phyloP scores from a whole-genome alignment of 2,888 invertebrate genomes.

The Acholoe squamosa region DNA sequence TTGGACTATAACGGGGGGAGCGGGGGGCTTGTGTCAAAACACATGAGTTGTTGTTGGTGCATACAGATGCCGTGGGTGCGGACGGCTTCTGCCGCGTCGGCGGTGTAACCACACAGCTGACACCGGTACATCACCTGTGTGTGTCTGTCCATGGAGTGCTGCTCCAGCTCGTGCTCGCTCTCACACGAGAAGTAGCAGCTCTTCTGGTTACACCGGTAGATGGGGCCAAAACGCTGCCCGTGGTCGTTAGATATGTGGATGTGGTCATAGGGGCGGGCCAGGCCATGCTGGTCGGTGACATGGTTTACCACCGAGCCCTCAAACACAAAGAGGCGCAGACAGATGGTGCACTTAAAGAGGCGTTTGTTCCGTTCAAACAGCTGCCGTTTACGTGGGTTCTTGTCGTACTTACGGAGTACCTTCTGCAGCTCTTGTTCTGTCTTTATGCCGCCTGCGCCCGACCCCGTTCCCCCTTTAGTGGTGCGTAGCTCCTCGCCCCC shows the following conservation, averaged over 20 bases:
- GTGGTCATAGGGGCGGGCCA: slow-evolving; percentile 65
- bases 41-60: slow-evolving; percentile 66
- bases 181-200: slow-evolving; percentile 67
- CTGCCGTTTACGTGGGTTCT: slow-evolving; percentile 63
- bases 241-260: slow-evolving; percentile 69
- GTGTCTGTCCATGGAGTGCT: slow-evolving; percentile 66
- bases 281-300: slow-evolving; percentile 64
- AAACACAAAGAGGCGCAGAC: slow-evolving; percentile 68
- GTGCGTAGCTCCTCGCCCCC: slow-evolving; percentile 32
- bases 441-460: neutral
- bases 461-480: slow-evolving; percentile 7
- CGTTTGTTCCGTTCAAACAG: slow-evolving; percentile 68
- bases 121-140: slow-evolving; percentile 68
- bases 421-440: slow-evolving; percentile 50
- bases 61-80: slow-evolving; percentile 64
- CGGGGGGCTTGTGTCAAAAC: slow-evolving; percentile 21
- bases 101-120: slow-evolving; percentile 69
- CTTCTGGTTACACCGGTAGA: slow-evolving; percentile 67
- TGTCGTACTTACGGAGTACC: slow-evolving; percentile 57
- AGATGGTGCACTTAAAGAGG: slow-evolving; percentile 67
- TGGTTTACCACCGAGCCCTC: slow-evolving; percentile 69
- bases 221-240: slow-evolving; percentile 66
- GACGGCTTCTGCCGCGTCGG: slow-evolving; percentile 66
- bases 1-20: neutral
- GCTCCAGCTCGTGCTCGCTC: slow-evolving; percentile 65